Evolutionary conservation across 2,113 vertebrate species (phyloP).

Genomic region (Cryptotis parvus): DNA sequence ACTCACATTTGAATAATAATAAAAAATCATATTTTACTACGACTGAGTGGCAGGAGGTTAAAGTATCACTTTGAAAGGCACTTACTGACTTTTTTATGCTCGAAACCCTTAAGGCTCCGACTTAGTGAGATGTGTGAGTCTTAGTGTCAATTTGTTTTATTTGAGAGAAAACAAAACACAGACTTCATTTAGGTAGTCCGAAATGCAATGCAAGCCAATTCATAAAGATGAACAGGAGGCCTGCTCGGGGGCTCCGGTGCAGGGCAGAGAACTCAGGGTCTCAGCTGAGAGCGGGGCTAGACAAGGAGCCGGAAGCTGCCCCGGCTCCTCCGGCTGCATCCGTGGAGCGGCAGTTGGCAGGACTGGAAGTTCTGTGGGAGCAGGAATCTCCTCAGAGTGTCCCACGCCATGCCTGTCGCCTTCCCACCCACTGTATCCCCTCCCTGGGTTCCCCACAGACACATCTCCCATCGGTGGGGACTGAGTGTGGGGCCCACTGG

Average conservation of each 20-base stretch:
- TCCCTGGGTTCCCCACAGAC: background rate
- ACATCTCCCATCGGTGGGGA: too few species aligned
- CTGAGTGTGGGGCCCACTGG: too few species aligned
- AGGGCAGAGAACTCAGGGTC: too few species aligned
- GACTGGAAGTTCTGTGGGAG: too few species aligned
- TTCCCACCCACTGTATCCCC: too few species aligned
- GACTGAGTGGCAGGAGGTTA: constrained; percentile 84
- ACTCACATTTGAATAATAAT: constrained; percentile 82
- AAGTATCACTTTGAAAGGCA: constrained; percentile 85
- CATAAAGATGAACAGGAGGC: constrained; percentile 76
- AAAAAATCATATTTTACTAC: constrained; percentile 84
- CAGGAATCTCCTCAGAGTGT: too few species aligned
- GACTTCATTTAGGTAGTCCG: constrained; percentile 73
- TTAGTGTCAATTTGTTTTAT: constrained; percentile 85
- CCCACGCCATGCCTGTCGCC: too few species aligned
- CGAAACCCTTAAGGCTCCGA: constrained; percentile 65
- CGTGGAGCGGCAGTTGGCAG: too few species aligned
- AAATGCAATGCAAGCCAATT: constrained; percentile 67
- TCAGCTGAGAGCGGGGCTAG: too few species aligned
- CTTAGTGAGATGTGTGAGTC: constrained; percentile 81
- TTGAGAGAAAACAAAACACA: constrained; percentile 64
- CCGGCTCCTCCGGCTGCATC: too few species aligned
- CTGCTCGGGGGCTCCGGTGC: background rate
- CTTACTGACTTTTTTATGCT: constrained; percentile 85
- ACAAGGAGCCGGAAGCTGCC: background rate